Evolutionary conservation across 2,113 vertebrate species (phyloP).

Genomic region (Plotosus lineatus): DNA sequence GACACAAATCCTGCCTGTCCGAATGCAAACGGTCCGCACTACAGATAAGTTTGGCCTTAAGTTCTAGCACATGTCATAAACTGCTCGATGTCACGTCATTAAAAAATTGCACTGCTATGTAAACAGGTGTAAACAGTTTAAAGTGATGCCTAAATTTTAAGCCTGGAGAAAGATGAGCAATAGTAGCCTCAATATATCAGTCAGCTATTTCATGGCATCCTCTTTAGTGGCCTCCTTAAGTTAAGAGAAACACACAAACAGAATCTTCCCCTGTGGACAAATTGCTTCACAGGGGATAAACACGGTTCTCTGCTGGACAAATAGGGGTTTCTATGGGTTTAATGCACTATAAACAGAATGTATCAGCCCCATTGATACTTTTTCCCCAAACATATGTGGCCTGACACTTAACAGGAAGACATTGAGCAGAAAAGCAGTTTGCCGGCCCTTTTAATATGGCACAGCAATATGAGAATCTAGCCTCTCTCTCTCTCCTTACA

Average conservation of each 20-base stretch:
- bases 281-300: constrained; percentile 47
- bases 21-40: constrained; percentile 24
- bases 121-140: constrained; percentile 4
- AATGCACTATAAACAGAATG: constrained; percentile 53
- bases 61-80: constrained; percentile 34
- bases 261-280: constrained; percentile 36
- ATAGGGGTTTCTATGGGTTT: constrained; percentile 51
- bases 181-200: constrained; percentile 28
- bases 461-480: constrained; percentile 60
- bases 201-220: constrained; percentile 9
- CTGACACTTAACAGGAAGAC: constrained; percentile 58
- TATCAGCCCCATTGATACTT: constrained; percentile 48
- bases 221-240: constrained; percentile 39
- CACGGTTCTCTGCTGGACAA: constrained; percentile 49
- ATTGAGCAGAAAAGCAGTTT: constrained; percentile 57
- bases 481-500: constrained; percentile 55
- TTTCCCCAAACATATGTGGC: constrained; percentile 54
- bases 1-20: constrained; percentile 24
- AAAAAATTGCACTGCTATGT: neutral
- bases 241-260: constrained; percentile 36
- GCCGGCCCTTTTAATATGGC: constrained; percentile 59
- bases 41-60: constrained; percentile 38
- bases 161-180: neutral
- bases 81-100: constrained; percentile 33
- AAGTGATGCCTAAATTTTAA: constrained; percentile 13